Evolutionary conservation across 2,113 vertebrate genomes (phyloP), one percentile per base, ranked within the genome.

Genomic region (Amazona vittata): DNA sequence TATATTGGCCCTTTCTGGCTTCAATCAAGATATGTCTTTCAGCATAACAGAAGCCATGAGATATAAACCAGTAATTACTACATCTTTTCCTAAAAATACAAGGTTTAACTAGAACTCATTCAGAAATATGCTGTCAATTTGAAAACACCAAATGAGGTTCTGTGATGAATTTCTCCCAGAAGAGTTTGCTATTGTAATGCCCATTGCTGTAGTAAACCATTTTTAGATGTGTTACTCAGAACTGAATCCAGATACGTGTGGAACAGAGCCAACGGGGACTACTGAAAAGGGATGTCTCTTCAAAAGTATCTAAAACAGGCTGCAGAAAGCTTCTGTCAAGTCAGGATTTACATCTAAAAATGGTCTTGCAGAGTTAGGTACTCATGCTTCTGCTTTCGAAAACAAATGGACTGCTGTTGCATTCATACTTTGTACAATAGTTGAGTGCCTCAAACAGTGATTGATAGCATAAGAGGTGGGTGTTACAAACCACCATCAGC

Each of bases 1-100:
- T 93, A 44, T 83, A 57, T 49, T 94, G 76, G 49, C 47, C 22
- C 46, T 83, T 70, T 77, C 83, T 59, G 46, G 89, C 64, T 82
- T 90, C 41, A 62, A 11, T 84, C 68, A 88, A 67, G 79, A 74
- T 81, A 31, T 8, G 18, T 24, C 67, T 93, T 96, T 90, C 59
- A 74, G 46, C 26, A 6, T 86, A 75, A 83, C 55, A 78, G 70
- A 88, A 39, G 64, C 55, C 50, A 33, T 96, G 86, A 91, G 90
- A 86, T 81, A 67, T n/a, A 90, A 37, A 31, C 41, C 24, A 50
- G 43, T 94, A 93, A 96, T 96, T 95, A 91, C 63, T 31, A 29
- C 67, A 86, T 46, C 37, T 86, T 77, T 73, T 89, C 44, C 74
- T 93, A 73, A 76, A 85, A 80, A 83, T 86, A 35, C 50, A 73